Conservation (phyloP, 2,797 vertebrate genomes). For the Tapirus indicus region DNA sequence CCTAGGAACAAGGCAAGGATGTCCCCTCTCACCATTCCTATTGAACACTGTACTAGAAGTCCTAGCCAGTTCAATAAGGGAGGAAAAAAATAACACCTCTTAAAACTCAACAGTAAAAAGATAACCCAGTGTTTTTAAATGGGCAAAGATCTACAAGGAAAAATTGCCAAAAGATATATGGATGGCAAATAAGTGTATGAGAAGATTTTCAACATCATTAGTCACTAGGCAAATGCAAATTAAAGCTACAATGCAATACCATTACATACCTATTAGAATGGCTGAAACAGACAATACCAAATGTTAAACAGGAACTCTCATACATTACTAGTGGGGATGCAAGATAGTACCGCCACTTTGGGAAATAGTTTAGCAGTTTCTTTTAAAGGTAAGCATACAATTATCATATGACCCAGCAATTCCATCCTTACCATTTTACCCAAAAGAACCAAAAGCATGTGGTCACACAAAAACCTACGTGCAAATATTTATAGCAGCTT, state of each 20-base stretch:
- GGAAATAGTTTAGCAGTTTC: background rate
- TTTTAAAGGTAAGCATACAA: background rate
- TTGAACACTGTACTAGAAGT: background rate
- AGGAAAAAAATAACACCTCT: background rate
- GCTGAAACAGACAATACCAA: background rate
- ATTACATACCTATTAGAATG: background rate
- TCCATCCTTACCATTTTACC: background rate
- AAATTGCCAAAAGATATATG: background rate
- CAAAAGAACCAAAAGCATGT: background rate
- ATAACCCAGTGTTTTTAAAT: background rate
- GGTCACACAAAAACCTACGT: background rate
- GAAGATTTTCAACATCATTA: background rate
- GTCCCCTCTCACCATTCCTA: background rate
- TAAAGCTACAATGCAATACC: background rate
- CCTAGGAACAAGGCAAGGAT: background rate
- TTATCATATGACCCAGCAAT: background rate
- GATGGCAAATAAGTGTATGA: background rate
- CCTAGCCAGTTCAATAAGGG: background rate
- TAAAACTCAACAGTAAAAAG: background rate
- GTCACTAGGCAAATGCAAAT: slow-evolving; percentile 4
- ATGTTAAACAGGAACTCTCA: background rate
- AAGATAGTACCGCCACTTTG: background rate
- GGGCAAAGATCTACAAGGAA: background rate
- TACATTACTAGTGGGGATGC: background rate
- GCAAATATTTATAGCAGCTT: background rate